These are phyloP conservation scores for Apis cerana DNA, from an alignment of 1,140 invertebrate species.

Conservation along the genomic window DNA sequence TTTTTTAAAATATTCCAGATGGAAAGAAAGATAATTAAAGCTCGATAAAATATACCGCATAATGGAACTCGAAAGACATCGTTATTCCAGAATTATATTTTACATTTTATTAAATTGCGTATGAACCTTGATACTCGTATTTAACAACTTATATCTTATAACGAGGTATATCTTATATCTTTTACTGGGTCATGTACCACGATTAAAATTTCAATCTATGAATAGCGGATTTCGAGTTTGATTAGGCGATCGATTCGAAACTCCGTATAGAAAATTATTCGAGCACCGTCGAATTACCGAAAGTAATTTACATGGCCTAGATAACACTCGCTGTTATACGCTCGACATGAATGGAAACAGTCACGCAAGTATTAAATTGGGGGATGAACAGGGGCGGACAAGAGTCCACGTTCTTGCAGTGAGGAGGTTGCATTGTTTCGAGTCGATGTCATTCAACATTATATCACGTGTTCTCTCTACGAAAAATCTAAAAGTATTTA, in stretches of 20 bases:
- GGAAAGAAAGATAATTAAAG: neutral
- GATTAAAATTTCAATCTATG: neutral
- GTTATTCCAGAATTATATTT: neutral
- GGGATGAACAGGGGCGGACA: neutral
- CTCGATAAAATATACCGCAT: neutral
- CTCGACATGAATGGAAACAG: conserved; percentile 33
- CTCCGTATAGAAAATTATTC: conserved; percentile 19
- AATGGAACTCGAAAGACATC: neutral
- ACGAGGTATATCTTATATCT: neutral
- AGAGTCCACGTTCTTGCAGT: conserved; percentile 17
- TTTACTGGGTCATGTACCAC: too few relatives aligned
- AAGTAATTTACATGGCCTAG: conserved; percentile 48
- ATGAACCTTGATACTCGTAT: neutral
- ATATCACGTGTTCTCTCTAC: conserved; percentile 5
- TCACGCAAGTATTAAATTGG: conserved; percentile 39
- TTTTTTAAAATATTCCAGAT: neutral
- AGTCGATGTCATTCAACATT: conserved; percentile 23
- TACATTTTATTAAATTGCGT: neutral
- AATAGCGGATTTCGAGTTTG: neutral
- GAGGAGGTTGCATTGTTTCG: conserved; percentile 30
- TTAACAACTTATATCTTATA: neutral
- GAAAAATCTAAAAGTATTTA: too few relatives aligned
- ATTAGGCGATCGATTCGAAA: conserved; percentile 1
- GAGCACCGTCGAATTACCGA: conserved; percentile 26
- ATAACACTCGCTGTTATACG: conserved; percentile 18